phyloP scores from a whole-genome alignment of 1,140 invertebrate species.

The Drosophila yakuba region DNA sequence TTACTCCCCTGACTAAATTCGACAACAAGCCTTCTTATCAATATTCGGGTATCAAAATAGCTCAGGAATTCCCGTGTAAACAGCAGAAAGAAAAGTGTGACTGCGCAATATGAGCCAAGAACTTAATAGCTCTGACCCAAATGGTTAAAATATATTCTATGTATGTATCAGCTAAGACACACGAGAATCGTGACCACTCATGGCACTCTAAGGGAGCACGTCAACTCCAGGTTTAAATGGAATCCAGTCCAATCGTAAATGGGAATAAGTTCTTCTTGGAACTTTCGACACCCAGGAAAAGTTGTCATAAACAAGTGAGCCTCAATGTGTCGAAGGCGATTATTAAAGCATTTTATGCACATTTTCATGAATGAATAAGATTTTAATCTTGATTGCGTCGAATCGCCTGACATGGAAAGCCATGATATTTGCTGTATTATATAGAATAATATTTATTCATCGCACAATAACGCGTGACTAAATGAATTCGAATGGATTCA shows the following conservation, averaged over 20 bases:
- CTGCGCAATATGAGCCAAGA: constrained; percentile 41
- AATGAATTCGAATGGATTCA: background rate
- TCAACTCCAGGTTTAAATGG: background rate
- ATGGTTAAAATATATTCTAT: constrained; percentile 2
- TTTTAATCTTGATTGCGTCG: background rate
- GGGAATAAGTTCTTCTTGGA: background rate
- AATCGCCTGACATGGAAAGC: background rate
- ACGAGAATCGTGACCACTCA: constrained; percentile 44
- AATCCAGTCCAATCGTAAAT: background rate
- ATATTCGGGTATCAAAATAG: constrained; percentile 50
- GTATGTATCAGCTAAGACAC: constrained; percentile 24
- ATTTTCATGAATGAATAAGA: background rate
- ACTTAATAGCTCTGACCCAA: constrained; percentile 49
- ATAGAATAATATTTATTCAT: background rate
- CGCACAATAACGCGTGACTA: constrained; percentile 8
- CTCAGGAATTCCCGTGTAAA: constrained; percentile 34
- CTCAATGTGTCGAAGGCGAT: no score
- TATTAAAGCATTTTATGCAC: no score
- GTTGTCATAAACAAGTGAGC: background rate
- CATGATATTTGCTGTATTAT: background rate
- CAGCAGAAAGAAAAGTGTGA: constrained; percentile 35
- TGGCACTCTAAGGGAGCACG: constrained; percentile 8
- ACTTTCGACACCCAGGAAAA: background rate
- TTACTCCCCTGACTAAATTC: constrained; percentile 9
- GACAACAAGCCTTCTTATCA: constrained; percentile 40